Percentiles rank a stretch among this genome's conserved stretches.
phyloP scores from a whole-genome alignment of 2,113 vertebrate species.

The Turnix velox region DNA sequence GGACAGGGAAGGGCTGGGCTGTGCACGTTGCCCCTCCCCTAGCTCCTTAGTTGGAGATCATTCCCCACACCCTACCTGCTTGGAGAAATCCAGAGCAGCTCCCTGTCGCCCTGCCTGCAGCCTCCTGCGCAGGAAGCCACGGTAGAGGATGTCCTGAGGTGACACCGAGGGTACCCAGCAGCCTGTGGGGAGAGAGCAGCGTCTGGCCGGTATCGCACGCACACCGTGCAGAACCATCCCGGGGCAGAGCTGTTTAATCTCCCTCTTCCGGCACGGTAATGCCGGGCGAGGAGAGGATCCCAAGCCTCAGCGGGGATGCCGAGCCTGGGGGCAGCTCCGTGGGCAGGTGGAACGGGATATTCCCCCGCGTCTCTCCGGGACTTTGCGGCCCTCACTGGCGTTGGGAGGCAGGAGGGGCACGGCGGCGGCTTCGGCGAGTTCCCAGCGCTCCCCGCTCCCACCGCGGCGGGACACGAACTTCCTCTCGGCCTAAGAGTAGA shows the following conservation, averaged over 20 bases:
- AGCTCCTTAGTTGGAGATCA: fast-evolving
- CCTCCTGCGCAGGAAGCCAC: background rate
- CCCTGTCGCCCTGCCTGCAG: background rate
- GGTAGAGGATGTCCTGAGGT: background rate
- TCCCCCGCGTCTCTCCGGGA: fast-evolving
- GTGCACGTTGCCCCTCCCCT: fast-evolving
- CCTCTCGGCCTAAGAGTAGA: background rate
- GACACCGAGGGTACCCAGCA: background rate
- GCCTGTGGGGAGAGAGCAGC: background rate
- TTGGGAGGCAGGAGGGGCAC: slow-evolving; percentile 9
- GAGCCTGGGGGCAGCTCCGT: slow-evolving; percentile 40
- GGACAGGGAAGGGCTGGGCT: background rate
- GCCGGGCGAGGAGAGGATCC: too few relatives aligned
- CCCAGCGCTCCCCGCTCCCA: background rate
- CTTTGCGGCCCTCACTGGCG: background rate
- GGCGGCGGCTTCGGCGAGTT: background rate
- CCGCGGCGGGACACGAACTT: background rate
- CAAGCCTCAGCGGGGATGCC: fast-evolving
- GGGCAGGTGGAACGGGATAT: fast-evolving
- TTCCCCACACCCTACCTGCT: background rate
- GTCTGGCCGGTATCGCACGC: fast-evolving
- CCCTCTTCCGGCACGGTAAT: fast-evolving
- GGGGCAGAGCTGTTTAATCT: fast-evolving
- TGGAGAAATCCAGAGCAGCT: background rate
- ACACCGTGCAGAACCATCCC: fast-evolving